phyloP scores from a whole-genome alignment of 1,140 invertebrate species.

The Oryctes rhinoceros region DNA sequence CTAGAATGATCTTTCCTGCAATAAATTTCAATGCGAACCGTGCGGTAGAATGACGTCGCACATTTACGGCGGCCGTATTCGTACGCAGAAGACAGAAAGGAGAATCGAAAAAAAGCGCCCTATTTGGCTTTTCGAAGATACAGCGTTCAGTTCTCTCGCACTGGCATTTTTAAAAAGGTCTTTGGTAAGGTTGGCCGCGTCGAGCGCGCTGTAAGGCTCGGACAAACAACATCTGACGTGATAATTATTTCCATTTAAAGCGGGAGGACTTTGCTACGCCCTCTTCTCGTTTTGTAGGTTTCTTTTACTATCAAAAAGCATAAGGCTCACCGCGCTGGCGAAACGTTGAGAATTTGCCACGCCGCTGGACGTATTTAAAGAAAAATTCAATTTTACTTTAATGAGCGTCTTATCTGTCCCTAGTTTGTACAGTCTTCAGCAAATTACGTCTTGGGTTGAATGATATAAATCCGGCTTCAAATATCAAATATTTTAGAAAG shows the following conservation, averaged over 20 bases:
- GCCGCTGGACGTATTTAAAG: not conserved
- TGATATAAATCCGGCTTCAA: too few species aligned
- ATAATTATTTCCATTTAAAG: conserved; percentile 16
- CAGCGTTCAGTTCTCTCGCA: not conserved
- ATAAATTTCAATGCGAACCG: conserved; percentile 18
- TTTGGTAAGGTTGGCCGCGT: not conserved
- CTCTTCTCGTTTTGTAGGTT: not conserved
- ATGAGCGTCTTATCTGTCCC: not conserved
- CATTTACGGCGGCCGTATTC: not conserved
- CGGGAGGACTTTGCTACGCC: not conserved
- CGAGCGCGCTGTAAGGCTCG: not conserved
- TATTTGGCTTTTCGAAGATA: not conserved
- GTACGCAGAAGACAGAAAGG: conserved; percentile 6
- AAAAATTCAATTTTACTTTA: conserved; percentile 7
- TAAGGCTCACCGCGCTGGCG: not conserved
- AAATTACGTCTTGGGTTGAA: too few species aligned
- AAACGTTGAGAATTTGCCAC: not conserved
- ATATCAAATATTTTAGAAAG: too few species aligned
- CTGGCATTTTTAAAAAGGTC: not conserved
- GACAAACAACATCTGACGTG: not conserved
- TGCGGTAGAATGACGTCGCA: not conserved
- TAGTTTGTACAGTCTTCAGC: too few species aligned
- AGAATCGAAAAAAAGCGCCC: not conserved
- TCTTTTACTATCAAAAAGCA: not conserved
- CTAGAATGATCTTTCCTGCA: not conserved